Evolutionary conservation across 2,797 vertebrate genomes (phyloP).

Genomic region (Phalanger gymnotis): DNA sequence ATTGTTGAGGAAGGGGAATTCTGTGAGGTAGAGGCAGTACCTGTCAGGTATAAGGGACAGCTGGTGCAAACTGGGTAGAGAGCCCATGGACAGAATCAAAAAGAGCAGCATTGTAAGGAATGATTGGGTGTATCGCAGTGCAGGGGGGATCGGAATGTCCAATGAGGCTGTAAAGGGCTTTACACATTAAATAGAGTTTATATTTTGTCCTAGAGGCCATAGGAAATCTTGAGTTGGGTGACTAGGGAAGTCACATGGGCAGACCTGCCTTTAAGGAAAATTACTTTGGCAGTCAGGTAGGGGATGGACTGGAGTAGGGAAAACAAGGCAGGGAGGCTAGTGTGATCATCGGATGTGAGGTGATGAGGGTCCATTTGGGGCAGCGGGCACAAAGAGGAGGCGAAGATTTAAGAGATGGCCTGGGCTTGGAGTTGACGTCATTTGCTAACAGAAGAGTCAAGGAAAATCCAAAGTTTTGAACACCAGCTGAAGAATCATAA

Average conservation of each 20-base stretch:
- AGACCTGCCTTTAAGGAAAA: neutral
- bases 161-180: neutral
- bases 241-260: neutral
- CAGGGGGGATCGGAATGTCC: neutral
- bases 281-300: neutral
- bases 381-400: no score
- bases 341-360: neutral
- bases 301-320: neutral
- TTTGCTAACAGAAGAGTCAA: neutral
- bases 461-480: neutral
- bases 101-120: neutral
- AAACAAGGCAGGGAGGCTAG: neutral
- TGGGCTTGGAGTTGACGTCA: neutral
- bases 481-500: neutral
- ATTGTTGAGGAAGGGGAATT: neutral
- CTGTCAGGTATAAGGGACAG: neutral
- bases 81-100: neutral
- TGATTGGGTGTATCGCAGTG: neutral
- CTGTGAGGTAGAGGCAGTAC: neutral
- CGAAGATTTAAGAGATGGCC: no score
- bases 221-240: neutral
- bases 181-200: neutral
- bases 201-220: neutral
- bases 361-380: neutral
- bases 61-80: neutral